phyloP scores from a whole-genome alignment of 1,140 invertebrate species.

The Drosophila willistoni region DNA sequence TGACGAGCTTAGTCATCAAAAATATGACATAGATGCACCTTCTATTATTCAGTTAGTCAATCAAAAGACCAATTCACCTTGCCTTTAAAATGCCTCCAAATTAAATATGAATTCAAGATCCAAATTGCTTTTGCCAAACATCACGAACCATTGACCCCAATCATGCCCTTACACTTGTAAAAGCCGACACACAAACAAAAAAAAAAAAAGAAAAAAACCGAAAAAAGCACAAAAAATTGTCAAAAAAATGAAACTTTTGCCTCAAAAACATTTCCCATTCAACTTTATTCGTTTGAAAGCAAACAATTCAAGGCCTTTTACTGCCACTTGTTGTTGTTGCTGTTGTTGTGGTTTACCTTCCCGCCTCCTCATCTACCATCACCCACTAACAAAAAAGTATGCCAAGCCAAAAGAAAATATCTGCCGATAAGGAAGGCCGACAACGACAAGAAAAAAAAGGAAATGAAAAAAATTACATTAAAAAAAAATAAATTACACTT shows the following conservation, averaged over 20 bases:
- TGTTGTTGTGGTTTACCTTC: slow-evolving; percentile 3
- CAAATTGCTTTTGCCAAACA: slow-evolving; percentile 26
- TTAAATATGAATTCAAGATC: slow-evolving; percentile 6
- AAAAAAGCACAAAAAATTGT: slow-evolving; percentile 21
- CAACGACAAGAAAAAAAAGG: neutral
- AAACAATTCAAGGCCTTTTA: slow-evolving; percentile 59
- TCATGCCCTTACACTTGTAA: slow-evolving; percentile 51
- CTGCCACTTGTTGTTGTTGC: slow-evolving; percentile 64
- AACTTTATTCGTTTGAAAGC: slow-evolving; percentile 55
- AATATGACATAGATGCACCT: neutral
- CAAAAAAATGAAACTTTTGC: slow-evolving; percentile 40
- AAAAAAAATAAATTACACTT: slow-evolving; percentile 52
- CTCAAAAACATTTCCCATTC: slow-evolving; percentile 51
- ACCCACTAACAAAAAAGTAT: slow-evolving; percentile 37
- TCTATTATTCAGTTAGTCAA: neutral
- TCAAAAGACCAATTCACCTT: neutral
- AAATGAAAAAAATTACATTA: slow-evolving; percentile 28
- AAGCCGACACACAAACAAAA: slow-evolving; percentile 44
- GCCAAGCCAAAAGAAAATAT: slow-evolving; percentile 35
- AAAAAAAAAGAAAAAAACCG: slow-evolving; percentile 35
- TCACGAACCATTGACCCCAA: slow-evolving; percentile 61
- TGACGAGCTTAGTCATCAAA: neutral
- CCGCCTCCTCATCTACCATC: neutral
- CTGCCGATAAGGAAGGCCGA: slow-evolving; percentile 29
- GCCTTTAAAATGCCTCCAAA: neutral